These are phyloP conservation scores for Percopsis omiscomaycus DNA, from an alignment of 2,797 vertebrate genomes.

Conservation along the genomic window DNA sequence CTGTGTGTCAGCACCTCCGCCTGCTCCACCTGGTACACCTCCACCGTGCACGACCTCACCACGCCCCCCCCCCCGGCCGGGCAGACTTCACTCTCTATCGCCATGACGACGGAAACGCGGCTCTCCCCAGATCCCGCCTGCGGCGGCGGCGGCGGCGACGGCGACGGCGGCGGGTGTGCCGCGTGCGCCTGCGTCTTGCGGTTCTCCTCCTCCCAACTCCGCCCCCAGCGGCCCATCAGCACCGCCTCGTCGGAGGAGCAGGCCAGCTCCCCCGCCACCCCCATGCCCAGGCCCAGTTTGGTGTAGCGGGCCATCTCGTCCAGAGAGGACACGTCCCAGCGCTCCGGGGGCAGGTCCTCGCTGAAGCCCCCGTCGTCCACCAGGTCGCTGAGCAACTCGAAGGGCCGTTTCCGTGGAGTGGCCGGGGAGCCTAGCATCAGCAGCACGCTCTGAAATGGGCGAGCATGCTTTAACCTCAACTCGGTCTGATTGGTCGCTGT, in stretches of 20 bases:
- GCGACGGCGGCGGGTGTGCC: constrained; percentile 10
- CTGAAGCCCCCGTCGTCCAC: constrained; percentile 75
- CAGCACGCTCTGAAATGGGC: constrained; percentile 64
- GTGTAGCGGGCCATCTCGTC: constrained; percentile 78
- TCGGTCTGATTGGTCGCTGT: no score
- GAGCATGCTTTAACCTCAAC: neutral
- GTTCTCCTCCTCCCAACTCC: constrained; percentile 61
- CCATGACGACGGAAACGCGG: constrained; percentile 16
- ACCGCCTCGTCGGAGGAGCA: constrained; percentile 68
- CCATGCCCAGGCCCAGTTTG: constrained; percentile 65
- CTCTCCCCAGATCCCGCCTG: constrained; percentile 14
- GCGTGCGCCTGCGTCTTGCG: constrained; percentile 41
- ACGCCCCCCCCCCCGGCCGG: constrained; percentile 33
- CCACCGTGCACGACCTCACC: constrained; percentile 44
- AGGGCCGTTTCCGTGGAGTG: constrained; percentile 72
- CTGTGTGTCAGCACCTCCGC: constrained; percentile 14
- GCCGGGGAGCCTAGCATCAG: constrained; percentile 78
- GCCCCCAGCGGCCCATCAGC: constrained; percentile 70
- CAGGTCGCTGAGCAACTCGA: constrained; percentile 78
- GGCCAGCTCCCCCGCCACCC: constrained; percentile 65
- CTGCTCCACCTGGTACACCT: constrained; percentile 72
- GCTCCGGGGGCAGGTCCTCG: constrained; percentile 74
- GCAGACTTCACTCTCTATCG: constrained; percentile 36
- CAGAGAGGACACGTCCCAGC: constrained; percentile 77
- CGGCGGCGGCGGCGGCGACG: neutral